Evolutionary conservation across 2,797 vertebrate species (phyloP).

Genomic region (Botia kubotai): DNA sequence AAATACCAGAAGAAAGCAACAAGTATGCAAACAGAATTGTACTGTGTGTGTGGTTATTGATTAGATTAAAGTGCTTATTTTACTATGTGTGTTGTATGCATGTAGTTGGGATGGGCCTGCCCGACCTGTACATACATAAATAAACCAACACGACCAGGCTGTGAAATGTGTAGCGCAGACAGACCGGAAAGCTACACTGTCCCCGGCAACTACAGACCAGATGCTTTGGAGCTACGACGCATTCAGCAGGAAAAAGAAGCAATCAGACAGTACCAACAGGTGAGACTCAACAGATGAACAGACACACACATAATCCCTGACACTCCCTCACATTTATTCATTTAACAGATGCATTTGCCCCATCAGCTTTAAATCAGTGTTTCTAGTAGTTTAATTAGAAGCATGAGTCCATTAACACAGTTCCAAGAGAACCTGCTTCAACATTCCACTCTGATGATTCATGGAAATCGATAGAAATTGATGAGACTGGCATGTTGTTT

Average conservation of each 20-base stretch:
- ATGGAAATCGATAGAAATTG: conserved; percentile 4
- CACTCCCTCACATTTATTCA: conserved; percentile 2
- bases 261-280: conserved; percentile 85
- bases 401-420: no score
- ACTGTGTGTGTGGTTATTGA: no score
- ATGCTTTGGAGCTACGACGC: conserved; percentile 78
- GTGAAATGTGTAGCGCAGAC: conserved; percentile 91
- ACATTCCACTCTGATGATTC: background rate
- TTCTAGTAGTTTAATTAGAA: background rate
- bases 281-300: conserved; percentile 56
- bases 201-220: conserved; percentile 80
- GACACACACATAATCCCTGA: background rate
- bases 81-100: background rate
- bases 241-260: conserved; percentile 87
- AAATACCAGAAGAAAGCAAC: no score
- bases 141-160: conserved; percentile 87
- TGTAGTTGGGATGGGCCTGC: conserved; percentile 87
- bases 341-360: background rate
- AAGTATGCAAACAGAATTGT: no score
- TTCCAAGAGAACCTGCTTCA: background rate
- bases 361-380: background rate
- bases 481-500: conserved; percentile 37
- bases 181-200: conserved; percentile 81
- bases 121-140: conserved; percentile 93
- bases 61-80: background rate